A percentile compares a stretch with the other conserved stretches of the same genome.
Evolutionary conservation across 2,888 invertebrate species (phyloP).

Genomic region (Lumbricus terrestris): DNA sequence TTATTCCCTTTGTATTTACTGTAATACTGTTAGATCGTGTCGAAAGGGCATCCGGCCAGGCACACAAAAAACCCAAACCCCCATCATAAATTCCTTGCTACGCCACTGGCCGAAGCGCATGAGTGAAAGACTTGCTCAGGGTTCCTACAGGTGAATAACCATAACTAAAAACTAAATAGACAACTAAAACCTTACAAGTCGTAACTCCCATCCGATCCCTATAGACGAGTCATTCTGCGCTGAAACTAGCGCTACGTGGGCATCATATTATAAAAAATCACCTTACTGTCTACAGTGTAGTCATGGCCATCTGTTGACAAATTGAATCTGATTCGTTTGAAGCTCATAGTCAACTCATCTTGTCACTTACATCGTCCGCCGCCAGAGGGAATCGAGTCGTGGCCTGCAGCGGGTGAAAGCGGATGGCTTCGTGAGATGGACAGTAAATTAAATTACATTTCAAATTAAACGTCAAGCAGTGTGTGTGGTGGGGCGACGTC

Average conservation of each 20-base stretch:
- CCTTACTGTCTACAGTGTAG: not conserved
- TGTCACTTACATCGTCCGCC: not conserved
- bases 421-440: not conserved
- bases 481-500: not conserved
- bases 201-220: too few relatives aligned
- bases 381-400: too few relatives aligned
- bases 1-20: too few relatives aligned
- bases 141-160: too few relatives aligned
- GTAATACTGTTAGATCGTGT: too few relatives aligned
- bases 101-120: too few relatives aligned
- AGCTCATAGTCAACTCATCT: not conserved
- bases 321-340: not conserved
- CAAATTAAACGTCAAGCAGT: not conserved
- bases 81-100: too few relatives aligned
- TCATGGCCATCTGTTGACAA: not conserved
- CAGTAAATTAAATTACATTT: slow-evolving; percentile 3
- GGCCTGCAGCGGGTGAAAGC: not conserved
- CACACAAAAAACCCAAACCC: too few relatives aligned
- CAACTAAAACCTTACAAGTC: not conserved
- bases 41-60: too few relatives aligned
- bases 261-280: not conserved
- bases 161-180: too few relatives aligned
- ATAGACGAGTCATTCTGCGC: not conserved
- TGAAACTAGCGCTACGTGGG: not conserved
- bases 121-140: too few relatives aligned